A percentile compares a stretch with the other conserved stretches of the same genome.
These are phyloP conservation scores for Capra hircus DNA, from an alignment of 2,113 vertebrate genomes.

Conservation along the genomic window DNA sequence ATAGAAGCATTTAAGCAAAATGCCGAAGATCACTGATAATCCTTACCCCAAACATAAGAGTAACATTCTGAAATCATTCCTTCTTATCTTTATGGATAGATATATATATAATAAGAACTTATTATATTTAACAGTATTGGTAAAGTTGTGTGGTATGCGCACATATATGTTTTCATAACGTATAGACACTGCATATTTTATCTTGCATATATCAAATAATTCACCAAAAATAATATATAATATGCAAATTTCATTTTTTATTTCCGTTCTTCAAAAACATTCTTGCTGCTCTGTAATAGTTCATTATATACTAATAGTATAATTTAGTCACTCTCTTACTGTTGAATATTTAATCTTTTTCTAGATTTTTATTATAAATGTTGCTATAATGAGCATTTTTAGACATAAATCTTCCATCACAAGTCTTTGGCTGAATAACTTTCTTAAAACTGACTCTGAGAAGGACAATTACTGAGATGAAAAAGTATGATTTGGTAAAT, in stretches of 20 bases:
- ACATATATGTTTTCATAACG: background rate
- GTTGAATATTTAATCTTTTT: background rate
- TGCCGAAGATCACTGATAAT: background rate
- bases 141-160: background rate
- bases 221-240: background rate
- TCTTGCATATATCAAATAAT: background rate
- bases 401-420: background rate
- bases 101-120: background rate
- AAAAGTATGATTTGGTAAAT: background rate
- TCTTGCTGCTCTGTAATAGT: background rate
- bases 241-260: background rate
- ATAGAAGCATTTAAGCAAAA: background rate
- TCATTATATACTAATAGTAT: background rate
- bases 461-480: background rate
- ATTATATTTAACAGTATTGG: background rate
- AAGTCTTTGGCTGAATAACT: background rate
- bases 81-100: background rate
- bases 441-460: conserved; percentile 14
- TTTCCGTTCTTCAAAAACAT: background rate
- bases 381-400: background rate
- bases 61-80: background rate
- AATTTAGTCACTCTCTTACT: background rate
- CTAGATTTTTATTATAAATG: background rate
- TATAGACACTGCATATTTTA: background rate
- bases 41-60: background rate